These are phyloP conservation scores for Rhimphoctona megacephalus DNA, from an alignment of 2,888 invertebrate species.

Conservation along the genomic window DNA sequence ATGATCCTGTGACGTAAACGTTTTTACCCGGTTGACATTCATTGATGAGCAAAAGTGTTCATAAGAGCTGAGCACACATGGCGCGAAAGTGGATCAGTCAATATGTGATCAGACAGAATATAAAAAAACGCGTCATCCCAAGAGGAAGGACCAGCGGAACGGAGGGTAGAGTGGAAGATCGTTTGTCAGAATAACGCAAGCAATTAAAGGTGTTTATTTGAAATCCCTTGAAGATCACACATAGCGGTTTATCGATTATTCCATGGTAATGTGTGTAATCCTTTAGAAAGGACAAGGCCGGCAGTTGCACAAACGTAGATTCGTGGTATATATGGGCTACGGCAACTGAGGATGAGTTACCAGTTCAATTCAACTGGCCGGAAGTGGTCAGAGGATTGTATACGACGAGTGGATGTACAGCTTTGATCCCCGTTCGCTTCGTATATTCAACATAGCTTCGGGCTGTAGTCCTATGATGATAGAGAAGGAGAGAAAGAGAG, in stretches of 20 bases:
- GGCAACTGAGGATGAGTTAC: constrained; percentile 34
- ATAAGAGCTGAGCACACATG: background rate
- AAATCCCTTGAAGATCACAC: constrained; percentile 48
- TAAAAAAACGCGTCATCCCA: background rate
- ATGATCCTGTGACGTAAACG: background rate
- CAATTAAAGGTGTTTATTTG: constrained; percentile 50
- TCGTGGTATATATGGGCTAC: constrained; percentile 3
- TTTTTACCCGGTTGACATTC: background rate
- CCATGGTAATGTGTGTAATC: constrained; percentile 47
- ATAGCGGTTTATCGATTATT: constrained; percentile 49
- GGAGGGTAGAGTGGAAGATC: background rate
- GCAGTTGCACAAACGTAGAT: constrained; percentile 44
- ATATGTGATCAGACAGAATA: background rate
- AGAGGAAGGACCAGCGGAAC: background rate
- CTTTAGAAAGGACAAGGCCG: constrained; percentile 42
- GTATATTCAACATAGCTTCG: constrained; percentile 39
- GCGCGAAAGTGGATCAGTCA: background rate
- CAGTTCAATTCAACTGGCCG: constrained; percentile 49
- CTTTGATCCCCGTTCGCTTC: constrained; percentile 58
- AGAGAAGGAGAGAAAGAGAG: background rate
- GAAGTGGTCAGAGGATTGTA: constrained; percentile 61
- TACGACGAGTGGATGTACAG: constrained; percentile 35
- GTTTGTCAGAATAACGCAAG: constrained; percentile 24
- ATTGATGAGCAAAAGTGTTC: background rate
- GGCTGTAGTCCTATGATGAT: constrained; percentile 15